These are phyloP conservation scores for Dryadula phaetusa DNA, from an alignment of 2,888 invertebrate genomes.

Conservation along the genomic window DNA sequence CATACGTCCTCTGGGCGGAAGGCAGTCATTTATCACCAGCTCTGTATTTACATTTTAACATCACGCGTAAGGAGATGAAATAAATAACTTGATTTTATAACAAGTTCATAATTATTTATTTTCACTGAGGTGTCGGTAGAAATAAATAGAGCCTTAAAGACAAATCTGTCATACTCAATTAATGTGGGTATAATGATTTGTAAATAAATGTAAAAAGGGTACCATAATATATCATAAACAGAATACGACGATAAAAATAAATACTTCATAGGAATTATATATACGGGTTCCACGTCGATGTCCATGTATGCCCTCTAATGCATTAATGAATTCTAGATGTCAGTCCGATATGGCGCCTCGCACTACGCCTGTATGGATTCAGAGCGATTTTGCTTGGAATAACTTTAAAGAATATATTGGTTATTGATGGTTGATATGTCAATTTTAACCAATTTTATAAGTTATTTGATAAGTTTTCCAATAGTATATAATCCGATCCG, in stretches of 20 bases:
- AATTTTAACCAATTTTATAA: background rate
- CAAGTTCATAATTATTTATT: background rate
- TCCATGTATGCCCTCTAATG: slow-evolving; percentile 5
- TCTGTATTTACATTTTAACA: background rate
- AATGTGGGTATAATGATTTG: background rate
- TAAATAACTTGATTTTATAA: background rate
- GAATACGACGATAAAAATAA: background rate
- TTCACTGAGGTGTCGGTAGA: background rate
- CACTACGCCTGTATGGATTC: background rate
- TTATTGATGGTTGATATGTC: slow-evolving; percentile 4
- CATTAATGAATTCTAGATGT: slow-evolving; percentile 8
- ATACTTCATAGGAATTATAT: background rate
- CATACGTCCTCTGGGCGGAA: background rate
- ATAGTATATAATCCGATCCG: background rate
- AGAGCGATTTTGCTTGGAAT: background rate
- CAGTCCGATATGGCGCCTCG: slow-evolving; percentile 13
- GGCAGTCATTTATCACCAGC: background rate
- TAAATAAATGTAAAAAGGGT: background rate
- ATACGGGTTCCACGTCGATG: background rate
- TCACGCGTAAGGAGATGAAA: background rate
- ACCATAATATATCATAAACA: background rate
- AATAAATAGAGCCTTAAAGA: background rate
- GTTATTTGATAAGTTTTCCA: background rate
- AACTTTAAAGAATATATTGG: no score
- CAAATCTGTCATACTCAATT: background rate